Evolutionary conservation across 2,113 vertebrate species (phyloP).

Genomic region (Xyliphius kryptos): DNA sequence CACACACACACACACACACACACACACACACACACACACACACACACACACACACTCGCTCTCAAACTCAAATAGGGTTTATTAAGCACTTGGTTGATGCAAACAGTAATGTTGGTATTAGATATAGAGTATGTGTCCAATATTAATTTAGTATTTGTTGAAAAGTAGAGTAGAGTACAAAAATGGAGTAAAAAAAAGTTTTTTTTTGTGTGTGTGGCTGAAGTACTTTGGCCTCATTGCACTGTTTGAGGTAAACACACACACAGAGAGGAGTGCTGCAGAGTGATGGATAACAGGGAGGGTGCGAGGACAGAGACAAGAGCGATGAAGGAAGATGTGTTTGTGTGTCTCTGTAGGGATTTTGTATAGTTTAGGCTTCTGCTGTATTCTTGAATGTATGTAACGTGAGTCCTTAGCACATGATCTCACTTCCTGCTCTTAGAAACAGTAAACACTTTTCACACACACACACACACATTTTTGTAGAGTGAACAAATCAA

Average conservation of each 20-base stretch:
- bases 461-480: constrained; percentile 19
- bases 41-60: no score
- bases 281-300: constrained; percentile 25
- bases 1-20: no score
- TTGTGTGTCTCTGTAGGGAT: constrained; percentile 13
- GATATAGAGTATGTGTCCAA: no score
- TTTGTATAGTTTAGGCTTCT: neutral
- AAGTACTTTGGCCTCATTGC: constrained; percentile 1
- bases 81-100: no score
- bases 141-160: no score
- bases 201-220: neutral
- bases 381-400: neutral
- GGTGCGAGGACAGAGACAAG: constrained; percentile 27
- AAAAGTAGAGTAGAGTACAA: no score
- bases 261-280: constrained; percentile 16
- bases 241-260: constrained; percentile 44
- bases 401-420: neutral
- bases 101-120: no score
- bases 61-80: no score
- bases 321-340: constrained; percentile 16
- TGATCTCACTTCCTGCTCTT: constrained; percentile 22
- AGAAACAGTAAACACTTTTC: constrained; percentile 22
- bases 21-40: no score
- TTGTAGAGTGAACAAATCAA: neutral
- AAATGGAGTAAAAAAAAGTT: no score